Evolutionary conservation across 2,888 invertebrate genomes (phyloP), one percentile per base, ranked within the genome.

Genomic region (Pseudococcus viburni): DNA sequence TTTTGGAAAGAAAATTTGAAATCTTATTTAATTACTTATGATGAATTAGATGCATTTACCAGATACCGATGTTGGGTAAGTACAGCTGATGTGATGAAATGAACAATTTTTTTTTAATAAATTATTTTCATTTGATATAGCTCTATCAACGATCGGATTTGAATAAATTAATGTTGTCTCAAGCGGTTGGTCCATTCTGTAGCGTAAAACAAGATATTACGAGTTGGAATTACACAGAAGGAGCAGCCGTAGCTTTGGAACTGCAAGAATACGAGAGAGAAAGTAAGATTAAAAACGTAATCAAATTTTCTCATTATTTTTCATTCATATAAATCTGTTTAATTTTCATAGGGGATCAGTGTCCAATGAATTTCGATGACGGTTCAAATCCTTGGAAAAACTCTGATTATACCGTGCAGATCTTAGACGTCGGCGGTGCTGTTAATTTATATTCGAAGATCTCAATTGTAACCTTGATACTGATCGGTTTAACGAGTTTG

Each of bases 1-100:
- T 99, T 94, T 92, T 99, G 98, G 98, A 98, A 98, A 92, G 99
- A 99, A 92, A 99, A 99, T 93, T 94, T 99, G 59, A 97, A 96
- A 91, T 99, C 99, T 0, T 99, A 99, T 92, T 92, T 99, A 77
- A 96, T 99, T 88, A 99, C 99, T 0, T 98, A 96, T 91, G 99
- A 99, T 91, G 98, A 98, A 91, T 93, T 98, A 90, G 99, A 99
- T 93, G 97, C 99, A 0, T 96, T 97, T 91, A 98, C 98, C 4
- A 97, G 96, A 91, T 99, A 98, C 92, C 95, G 98, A 90, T 99
- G 99, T 91, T 99, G 99, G 99, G 98, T 98, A 73, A 90, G 91
- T 91, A 33, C 39, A 46, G 1, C 17, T 7, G 17, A n/a, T 80
- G 9, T 39, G 11, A 51, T 51, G 12, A 51, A 51, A 4, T 51